Evolutionary conservation across 2,888 invertebrate species (phyloP).

Genomic region (Sisyra nigra): DNA sequence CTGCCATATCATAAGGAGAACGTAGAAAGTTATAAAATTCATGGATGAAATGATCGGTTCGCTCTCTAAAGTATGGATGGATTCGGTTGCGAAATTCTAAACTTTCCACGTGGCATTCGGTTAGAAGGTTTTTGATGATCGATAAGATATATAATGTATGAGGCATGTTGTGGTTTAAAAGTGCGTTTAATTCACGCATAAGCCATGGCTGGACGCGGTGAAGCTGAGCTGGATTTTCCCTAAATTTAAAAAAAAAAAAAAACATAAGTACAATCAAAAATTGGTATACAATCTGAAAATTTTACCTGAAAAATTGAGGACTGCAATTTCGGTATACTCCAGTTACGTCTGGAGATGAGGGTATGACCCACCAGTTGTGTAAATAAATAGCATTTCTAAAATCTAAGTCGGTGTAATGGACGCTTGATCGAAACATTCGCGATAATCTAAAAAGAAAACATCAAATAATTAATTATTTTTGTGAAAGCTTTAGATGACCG

Average conservation of each 20-base stretch:
- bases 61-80: conserved; percentile 46
- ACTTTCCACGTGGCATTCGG: conserved; percentile 46
- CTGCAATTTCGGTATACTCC: conserved; percentile 56
- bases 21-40: conserved; percentile 76
- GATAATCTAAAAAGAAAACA: too few relatives aligned
- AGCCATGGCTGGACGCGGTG: conserved; percentile 80
- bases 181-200: conserved; percentile 65
- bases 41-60: conserved; percentile 77
- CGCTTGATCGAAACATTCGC: too few relatives aligned
- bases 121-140: conserved; percentile 51
- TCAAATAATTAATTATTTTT: too few relatives aligned
- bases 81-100: conserved; percentile 54
- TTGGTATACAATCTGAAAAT: conserved; percentile 5
- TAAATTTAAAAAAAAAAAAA: conserved; percentile 23
- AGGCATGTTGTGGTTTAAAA: conserved; percentile 46
- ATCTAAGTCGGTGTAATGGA: conserved; percentile 1
- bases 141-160: conserved; percentile 50
- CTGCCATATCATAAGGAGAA: conserved; percentile 72
- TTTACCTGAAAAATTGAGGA: conserved; percentile 58
- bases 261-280: neutral
- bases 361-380: conserved; percentile 56
- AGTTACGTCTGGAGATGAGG: conserved; percentile 45
- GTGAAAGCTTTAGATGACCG: too few relatives aligned
- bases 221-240: conserved; percentile 62
- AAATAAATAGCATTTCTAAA: conserved; percentile 60